A percentile compares a stretch with the other conserved stretches of the same genome.
Conservation (phyloP, 2,888 invertebrate genomes). For the Aspidiotus destructor region DNA sequence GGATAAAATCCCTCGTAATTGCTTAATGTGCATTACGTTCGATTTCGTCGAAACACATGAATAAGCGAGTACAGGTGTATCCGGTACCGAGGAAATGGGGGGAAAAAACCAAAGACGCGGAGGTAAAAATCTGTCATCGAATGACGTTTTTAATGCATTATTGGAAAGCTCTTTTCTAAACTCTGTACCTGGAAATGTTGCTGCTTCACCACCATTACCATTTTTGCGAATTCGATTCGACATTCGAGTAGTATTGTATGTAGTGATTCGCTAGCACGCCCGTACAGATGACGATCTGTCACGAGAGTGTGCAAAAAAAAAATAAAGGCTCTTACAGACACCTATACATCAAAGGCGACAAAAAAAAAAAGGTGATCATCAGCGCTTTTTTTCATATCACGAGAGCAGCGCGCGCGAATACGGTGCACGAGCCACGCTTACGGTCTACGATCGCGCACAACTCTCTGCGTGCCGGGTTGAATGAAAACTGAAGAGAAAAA, state of each 20-base stretch:
- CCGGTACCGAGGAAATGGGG: too few relatives aligned
- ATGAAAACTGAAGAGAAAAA: conserved; percentile 9
- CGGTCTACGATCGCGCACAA: conserved; percentile 3
- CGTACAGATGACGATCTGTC: too few relatives aligned
- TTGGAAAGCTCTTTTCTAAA: not conserved
- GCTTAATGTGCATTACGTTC: too few relatives aligned
- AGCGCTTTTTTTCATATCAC: not conserved
- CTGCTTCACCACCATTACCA: conserved; percentile 26
- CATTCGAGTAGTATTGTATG: not conserved
- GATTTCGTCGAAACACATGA: too few relatives aligned
- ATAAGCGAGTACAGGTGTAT: too few relatives aligned
- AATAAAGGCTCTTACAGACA: too few relatives aligned
- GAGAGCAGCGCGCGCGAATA: not conserved
- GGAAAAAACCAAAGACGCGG: too few relatives aligned
- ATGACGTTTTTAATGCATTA: not conserved
- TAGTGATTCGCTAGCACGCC: not conserved
- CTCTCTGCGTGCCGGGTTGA: conserved; percentile 8
- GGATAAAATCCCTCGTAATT: too few relatives aligned
- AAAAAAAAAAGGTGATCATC: not conserved
- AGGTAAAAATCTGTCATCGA: not conserved
- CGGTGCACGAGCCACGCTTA: not conserved
- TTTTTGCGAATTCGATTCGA: conserved; percentile 5
- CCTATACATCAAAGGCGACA: not conserved
- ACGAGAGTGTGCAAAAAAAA: too few relatives aligned
- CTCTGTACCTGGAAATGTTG: conserved; percentile 20